Evolutionary conservation across 2,797 vertebrate species (phyloP).

Genomic region (Delichon dasypus): DNA sequence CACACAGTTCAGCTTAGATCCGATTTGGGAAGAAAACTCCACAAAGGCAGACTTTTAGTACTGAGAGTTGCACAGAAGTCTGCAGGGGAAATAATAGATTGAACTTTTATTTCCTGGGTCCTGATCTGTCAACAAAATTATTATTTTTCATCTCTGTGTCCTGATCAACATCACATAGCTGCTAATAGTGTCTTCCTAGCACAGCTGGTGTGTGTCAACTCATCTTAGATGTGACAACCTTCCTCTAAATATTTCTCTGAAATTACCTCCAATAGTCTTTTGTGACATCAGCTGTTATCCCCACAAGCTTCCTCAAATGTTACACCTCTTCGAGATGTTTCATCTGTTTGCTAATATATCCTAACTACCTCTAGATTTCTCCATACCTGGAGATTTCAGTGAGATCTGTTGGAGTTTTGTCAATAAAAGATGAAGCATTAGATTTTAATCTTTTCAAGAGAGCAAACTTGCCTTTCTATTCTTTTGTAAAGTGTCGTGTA

Average conservation of each 20-base stretch:
- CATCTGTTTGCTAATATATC: slow-evolving; percentile 14
- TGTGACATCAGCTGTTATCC: neutral
- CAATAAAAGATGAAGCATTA: neutral
- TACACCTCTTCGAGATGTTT: neutral
- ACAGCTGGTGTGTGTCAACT: neutral
- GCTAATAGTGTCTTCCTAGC: neutral
- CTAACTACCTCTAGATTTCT: neutral
- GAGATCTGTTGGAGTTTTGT: neutral
- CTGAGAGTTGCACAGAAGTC: neutral
- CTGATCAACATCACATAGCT: neutral
- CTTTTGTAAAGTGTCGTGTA: neutral
- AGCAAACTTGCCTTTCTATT: neutral
- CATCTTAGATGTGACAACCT: neutral
- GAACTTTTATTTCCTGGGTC: neutral
- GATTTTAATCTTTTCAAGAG: slow-evolving; percentile 15
- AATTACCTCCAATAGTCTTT: neutral
- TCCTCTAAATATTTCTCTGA: neutral
- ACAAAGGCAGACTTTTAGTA: neutral
- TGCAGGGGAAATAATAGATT: neutral
- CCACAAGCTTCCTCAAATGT: neutral
- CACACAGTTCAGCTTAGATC: neutral
- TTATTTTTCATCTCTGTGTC: neutral
- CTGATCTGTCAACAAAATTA: neutral
- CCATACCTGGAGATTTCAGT: neutral
- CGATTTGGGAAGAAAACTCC: neutral